These are phyloP conservation scores for Conchocele bisecta DNA, from an alignment of 2,888 invertebrate species.

Conservation along the genomic window DNA sequence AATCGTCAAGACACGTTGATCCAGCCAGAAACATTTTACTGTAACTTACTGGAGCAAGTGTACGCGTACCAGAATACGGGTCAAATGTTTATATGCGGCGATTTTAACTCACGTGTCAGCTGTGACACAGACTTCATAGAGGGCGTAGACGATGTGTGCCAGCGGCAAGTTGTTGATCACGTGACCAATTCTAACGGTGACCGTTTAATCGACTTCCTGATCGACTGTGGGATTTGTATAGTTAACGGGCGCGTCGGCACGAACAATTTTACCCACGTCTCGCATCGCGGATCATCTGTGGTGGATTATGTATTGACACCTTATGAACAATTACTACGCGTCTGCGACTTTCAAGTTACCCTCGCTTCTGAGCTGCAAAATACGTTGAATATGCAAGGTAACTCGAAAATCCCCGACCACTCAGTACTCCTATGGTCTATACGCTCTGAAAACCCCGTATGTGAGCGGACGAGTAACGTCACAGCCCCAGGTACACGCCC, in stretches of 20 bases:
- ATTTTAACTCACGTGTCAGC: constrained; percentile 8
- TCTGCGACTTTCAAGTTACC: background rate
- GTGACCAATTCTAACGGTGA: constrained; percentile 1
- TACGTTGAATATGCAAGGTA: background rate
- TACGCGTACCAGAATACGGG: constrained; percentile 8
- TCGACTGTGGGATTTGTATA: constrained; percentile 2
- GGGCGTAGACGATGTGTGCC: background rate
- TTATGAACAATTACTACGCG: constrained; percentile 4
- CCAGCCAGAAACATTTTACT: constrained; percentile 11
- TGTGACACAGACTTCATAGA: constrained; percentile 4
- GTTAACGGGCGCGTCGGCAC: constrained; percentile 4
- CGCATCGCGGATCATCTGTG: constrained; percentile 5
- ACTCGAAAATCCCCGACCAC: background rate
- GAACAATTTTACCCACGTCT: constrained; percentile 1
- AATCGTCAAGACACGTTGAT: background rate
- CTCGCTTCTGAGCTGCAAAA: background rate
- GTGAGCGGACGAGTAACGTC: too few relatives aligned
- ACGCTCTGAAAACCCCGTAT: too few relatives aligned
- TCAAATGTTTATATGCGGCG: constrained; percentile 4
- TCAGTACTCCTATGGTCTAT: constrained; percentile 3
- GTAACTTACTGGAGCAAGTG: constrained; percentile 7
- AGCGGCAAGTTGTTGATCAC: background rate
- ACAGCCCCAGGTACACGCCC: too few relatives aligned
- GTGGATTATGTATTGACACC: constrained; percentile 1
- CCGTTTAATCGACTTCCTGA: background rate